Conservation (phyloP, 35 echinoderm and acorn worm species). For the Heliocidaris tuberculata region DNA sequence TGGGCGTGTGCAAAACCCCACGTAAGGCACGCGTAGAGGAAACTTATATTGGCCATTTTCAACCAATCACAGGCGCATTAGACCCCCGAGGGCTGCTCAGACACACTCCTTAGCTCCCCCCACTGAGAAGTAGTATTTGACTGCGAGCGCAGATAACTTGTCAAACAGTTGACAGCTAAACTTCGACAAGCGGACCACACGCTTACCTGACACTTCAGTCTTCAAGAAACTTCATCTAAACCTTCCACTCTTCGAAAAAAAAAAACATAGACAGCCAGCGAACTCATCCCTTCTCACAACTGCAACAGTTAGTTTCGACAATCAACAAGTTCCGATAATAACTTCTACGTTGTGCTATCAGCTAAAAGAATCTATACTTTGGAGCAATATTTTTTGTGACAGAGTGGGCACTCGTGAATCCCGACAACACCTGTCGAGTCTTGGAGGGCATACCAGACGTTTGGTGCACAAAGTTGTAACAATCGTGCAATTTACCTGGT, state of each 20-base stretch:
- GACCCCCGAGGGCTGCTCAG: background rate
- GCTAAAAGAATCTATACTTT: background rate
- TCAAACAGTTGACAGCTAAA: conserved; percentile 45
- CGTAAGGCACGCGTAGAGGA: conserved; percentile 37
- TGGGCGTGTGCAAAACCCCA: conserved; percentile 22
- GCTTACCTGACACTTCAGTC: conserved; percentile 22
- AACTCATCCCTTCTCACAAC: background rate
- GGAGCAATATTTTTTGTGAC: background rate
- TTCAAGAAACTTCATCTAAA: conserved; percentile 27
- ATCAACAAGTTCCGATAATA: conserved; percentile 15
- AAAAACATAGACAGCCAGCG: background rate
- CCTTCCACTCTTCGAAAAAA: background rate
- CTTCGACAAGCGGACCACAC: conserved; percentile 20
- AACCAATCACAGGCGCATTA: conserved; percentile 45
- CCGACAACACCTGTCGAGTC: background rate
- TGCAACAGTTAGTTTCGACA: conserved; percentile 20
- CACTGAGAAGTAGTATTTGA: conserved; percentile 37
- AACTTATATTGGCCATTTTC: conserved; percentile 43
- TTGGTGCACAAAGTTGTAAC: background rate
- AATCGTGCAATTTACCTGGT: background rate
- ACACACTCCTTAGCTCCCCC: background rate
- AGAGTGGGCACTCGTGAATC: background rate
- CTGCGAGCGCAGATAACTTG: conserved; percentile 32
- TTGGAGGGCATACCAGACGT: background rate
- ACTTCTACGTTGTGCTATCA: background rate